phyloP scores from a whole-genome alignment of 2,888 invertebrate genomes.

The Thalpophila matura region DNA sequence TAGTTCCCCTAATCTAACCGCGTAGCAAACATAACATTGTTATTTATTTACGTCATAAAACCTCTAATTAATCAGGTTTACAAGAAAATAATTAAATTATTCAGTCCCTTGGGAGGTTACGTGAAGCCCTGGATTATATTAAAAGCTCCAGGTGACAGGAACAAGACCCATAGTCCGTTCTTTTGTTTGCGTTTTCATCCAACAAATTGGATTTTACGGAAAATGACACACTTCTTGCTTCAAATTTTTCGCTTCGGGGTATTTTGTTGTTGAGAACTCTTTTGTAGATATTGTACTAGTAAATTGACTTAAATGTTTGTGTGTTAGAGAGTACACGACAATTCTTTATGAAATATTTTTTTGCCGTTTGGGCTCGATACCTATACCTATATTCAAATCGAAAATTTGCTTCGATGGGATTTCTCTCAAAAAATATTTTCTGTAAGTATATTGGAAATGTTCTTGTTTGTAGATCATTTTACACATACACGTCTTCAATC shows the following conservation, averaged over 20 bases:
- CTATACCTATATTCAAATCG: no score
- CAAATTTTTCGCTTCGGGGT: conserved; percentile 2
- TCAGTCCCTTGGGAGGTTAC: conserved; percentile 9
- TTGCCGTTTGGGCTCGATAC: conserved; percentile 25
- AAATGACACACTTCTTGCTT: not conserved
- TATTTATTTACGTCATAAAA: conserved; percentile 38
- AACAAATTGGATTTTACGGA: conserved; percentile 19
- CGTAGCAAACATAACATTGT: conserved; percentile 13
- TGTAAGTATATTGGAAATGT: conserved; percentile 4
- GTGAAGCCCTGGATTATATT: conserved; percentile 16
- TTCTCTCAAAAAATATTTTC: conserved; percentile 12
- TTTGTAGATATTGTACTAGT: conserved; percentile 14
- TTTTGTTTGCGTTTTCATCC: not conserved
- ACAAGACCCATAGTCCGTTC: not conserved
- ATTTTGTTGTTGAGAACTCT: conserved; percentile 8
- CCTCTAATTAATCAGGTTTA: conserved; percentile 47
- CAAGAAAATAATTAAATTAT: conserved; percentile 52
- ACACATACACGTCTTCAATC: not conserved
- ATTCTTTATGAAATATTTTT: conserved; percentile 11
- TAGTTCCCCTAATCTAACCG: conserved; percentile 13
- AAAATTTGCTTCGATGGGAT: conserved; percentile 14
- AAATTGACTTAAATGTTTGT: conserved; percentile 25
- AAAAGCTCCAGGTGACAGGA: conserved; percentile 22
- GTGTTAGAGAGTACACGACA: conserved; percentile 19
- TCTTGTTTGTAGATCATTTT: conserved; percentile 7